Evolutionary conservation across 2,888 invertebrate genomes (phyloP), one percentile per base, ranked within the genome.

Genomic region (Carcina quercana): DNA sequence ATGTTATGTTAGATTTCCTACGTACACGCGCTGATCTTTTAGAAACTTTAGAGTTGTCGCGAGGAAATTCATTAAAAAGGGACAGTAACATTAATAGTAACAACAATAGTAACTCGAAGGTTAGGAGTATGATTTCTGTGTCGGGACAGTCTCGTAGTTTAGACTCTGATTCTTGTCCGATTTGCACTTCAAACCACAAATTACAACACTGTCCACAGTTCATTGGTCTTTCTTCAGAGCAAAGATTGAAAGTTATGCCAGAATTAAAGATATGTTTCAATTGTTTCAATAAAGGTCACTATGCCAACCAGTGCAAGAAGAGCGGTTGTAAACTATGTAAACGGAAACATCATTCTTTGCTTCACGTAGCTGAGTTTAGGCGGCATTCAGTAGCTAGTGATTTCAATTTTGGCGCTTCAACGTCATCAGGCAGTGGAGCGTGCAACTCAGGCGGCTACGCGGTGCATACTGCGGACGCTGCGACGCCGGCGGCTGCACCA

Each of bases 181-280:
- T 11, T 3, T 32, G 32, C 20, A 20, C 15, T 6, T 25, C 26
- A 2, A 11, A 25, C 4, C 32, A 32, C 10, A 13, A 3, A 8
- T 19, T 32, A 13, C 10, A 13, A n/a, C 5, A 26, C n/a, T 32
- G 32, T 32, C 13, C 15, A 8, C 17, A 25, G 13, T 32, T 32
- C 14, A n/a, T 11, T 11, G 2, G 7, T 27, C 27, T 27, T 20
- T 5, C n/a, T 20, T 26, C 5, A 7, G 8, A 32, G n/a, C 25
- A 15, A 20, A 15, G 21, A 12, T 12, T 11, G n/a, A 15, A 31
- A n/a, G 22, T 27, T n/a, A 14, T 35, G 12, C 28, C 35, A 8
- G 15, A 24, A 5, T 24, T 7, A 11, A 35, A 31, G 13, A 27
- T 35, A 5, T 36, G 36, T 30, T 26, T 11, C 13, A 36, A 32